Percentiles rank a stretch among this genome's conserved stretches.
phyloP scores from a whole-genome alignment of 2,888 invertebrate genomes.

The Thecocarcelia acutangulata region DNA sequence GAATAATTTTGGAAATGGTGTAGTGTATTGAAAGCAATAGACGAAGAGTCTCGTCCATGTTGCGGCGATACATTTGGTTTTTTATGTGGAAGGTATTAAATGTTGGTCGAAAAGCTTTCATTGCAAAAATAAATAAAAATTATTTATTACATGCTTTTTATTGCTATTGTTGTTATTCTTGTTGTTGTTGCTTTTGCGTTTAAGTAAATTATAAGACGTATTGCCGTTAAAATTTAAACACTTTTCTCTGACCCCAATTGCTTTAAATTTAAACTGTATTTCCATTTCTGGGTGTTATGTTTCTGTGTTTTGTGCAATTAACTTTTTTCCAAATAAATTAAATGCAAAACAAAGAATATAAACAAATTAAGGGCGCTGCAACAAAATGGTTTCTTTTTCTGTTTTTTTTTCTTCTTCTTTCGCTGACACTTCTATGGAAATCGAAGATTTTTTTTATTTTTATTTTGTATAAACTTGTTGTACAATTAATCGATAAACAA shows the following conservation, averaged over 20 bases:
- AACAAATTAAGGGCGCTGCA: conserved; percentile 45
- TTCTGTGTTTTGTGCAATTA: conserved; percentile 56
- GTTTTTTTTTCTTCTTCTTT: background rate
- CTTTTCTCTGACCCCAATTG: conserved; percentile 81
- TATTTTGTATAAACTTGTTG: background rate
- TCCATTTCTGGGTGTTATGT: conserved; percentile 18
- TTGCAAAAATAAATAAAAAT: conserved; percentile 35
- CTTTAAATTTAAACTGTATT: conserved; percentile 61
- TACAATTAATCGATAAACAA: background rate
- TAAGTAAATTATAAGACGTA: conserved; percentile 54
- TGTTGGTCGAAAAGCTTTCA: conserved; percentile 46
- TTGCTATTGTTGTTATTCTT: background rate
- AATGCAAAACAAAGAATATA: conserved; percentile 30
- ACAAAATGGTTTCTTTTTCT: conserved; percentile 31
- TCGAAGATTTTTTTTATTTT: background rate
- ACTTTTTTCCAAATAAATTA: conserved; percentile 62
- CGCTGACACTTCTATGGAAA: background rate
- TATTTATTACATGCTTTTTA: conserved; percentile 26
- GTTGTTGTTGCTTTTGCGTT: conserved; percentile 47
- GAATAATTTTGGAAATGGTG: conserved; percentile 24
- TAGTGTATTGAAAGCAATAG: conserved; percentile 14
- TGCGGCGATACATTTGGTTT: no score
- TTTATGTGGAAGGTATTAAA: conserved; percentile 1
- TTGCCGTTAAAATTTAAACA: conserved; percentile 76
- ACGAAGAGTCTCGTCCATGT: conserved; percentile 7